Evolutionary conservation across 2,113 vertebrate species (phyloP), one percentile per base, ranked within the genome.

Genomic region (Pomatorhinus ruficollis): DNA sequence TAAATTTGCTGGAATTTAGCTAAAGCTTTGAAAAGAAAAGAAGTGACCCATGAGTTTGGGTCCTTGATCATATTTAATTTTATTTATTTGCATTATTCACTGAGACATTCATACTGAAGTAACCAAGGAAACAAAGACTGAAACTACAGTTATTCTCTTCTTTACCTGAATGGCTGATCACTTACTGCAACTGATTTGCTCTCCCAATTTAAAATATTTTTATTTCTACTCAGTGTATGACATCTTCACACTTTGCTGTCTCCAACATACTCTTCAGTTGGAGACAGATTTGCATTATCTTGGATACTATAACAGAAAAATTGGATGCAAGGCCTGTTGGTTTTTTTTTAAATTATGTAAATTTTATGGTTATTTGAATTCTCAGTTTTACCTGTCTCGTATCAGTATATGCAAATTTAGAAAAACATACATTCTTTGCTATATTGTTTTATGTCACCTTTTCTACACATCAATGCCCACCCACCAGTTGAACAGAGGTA

Each of bases 41-140:
- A 40, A 64, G 8, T 8, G 12, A 72, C 2, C 4, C 2, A 23
- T 25, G 6, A 65, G 5, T 82, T 83, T 0, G 0, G 8, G 33
- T 37, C 4, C 9, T 64, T 78, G 27, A 52, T 69, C 15, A 69
- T 9, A 45, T 57, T 53, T 78, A 11, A 50, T 78, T 61, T 87
- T 15, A 33, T 77, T 61, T 65, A 30, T 80, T 94, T 75, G 5
- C 3, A 31, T 80, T 59, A 66, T 8, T 75, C 24, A n/a, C 12
- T 22, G 63, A 47, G 7, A 63, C 5, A 84, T 31, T 6, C 27
- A 30, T 77, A n/a, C 14, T 35, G 35, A 87, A 75, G 53, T 45
- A 84, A 54, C 6, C 6, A 59, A 63, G 47, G 81, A 39, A 84
- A 71, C 8, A 42, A 11, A 10, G 21, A 47, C 39, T 33, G 13